Percentiles rank a stretch among this genome's conserved stretches.
phyloP scores from a whole-genome alignment of 2,888 invertebrate species.

The Phytoseiulus persimilis region DNA sequence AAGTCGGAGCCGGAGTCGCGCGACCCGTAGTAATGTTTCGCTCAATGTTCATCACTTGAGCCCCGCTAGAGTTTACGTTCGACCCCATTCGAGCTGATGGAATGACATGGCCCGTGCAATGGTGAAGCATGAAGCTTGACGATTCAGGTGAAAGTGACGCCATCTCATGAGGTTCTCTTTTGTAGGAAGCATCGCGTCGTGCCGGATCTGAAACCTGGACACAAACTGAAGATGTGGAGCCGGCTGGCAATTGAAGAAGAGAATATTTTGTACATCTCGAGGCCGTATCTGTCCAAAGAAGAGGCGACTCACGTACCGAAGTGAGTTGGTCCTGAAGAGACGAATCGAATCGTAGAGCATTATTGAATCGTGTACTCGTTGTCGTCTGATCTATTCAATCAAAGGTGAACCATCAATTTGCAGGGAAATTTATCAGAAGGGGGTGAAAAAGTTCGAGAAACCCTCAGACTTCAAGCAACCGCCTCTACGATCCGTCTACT shows the following conservation, averaged over 20 bases:
- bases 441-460: not conserved
- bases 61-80: no score
- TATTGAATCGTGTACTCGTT: not conserved
- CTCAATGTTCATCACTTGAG: no score
- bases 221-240: conserved; percentile 29
- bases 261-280: conserved; percentile 18
- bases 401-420: not conserved
- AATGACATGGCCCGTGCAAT: no score
- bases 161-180: no score
- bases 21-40: no score
- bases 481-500: conserved; percentile 21
- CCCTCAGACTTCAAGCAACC: not conserved
- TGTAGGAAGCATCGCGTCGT: conserved; percentile 21
- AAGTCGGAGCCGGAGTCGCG: not conserved
- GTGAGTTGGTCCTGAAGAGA: not conserved
- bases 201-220: not conserved
- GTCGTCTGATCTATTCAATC: no score
- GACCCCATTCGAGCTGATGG: no score
- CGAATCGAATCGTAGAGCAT: not conserved
- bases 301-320: not conserved
- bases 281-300: not conserved
- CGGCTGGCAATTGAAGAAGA: not conserved
- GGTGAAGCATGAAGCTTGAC: no score
- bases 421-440: not conserved
- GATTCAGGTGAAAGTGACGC: no score